Evolutionary conservation across 2,888 invertebrate genomes (phyloP), one percentile per base, ranked within the genome.

Genomic region (Hedychridium roseum): DNA sequence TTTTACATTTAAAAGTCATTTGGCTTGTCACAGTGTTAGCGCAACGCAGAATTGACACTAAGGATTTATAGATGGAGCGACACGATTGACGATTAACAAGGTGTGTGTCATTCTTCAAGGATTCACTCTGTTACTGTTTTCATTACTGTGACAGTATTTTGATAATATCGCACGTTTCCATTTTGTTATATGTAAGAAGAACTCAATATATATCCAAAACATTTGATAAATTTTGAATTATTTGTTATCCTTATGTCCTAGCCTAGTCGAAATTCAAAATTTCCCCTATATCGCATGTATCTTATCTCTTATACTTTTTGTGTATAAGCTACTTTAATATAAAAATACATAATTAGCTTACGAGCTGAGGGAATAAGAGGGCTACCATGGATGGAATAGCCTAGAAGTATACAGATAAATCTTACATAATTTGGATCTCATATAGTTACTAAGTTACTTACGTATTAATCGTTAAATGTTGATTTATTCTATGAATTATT

Each of bases 311-410:
- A 66, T 57, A 64, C 49, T 26, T 54, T 62, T 45, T 66, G 64
- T 73, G 68, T 76, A 74, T 75, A 71, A 72, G 70, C 77, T 78
- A 77, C 70, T 77, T 76, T 78, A 76, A 78, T 79, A 79, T 78
- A 79, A 79, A 79, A 79, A 79, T 79, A 79, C 78, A 78, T 77
- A 78, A 78, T 78, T 78, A 78, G 71, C 75, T 78, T 79, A 78
- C 66, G 73, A 76, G 71, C 74, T 77, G 74, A 66, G 70, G 74
- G 71, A 76, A 71, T 73, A 70, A 73, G 66, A 71, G 66, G 73
- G 71, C 73, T 74, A 74, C 63, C 68, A 54, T 66, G 66, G 66
- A 70, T 70, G 66, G 60, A 68, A 73, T 69, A 71, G 71, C 71
- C 72, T 70, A 71, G 59, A 78, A 78, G 72, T 78, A 76, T 75